Conservation (phyloP, 2,888 invertebrate genomes). For the Beris morrisii region DNA sequence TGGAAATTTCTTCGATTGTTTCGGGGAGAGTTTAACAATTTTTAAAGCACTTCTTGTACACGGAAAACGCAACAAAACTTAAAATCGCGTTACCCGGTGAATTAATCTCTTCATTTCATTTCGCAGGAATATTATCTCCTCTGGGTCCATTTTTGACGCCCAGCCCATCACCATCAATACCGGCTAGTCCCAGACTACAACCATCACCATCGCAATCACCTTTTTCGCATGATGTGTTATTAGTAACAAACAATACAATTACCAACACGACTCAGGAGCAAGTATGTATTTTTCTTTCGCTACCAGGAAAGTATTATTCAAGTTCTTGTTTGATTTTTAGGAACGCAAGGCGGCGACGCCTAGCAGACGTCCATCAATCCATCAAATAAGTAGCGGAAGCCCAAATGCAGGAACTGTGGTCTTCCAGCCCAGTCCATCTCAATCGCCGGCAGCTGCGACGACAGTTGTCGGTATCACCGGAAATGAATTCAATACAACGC, state of each 20-base stretch:
- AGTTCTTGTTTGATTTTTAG: constrained; percentile 40
- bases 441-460: constrained; percentile 55
- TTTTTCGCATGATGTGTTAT: constrained; percentile 57
- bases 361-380: constrained; percentile 56
- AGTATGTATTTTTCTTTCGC: constrained; percentile 43
- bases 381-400: constrained; percentile 57
- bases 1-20: too few relatives aligned
- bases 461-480: constrained; percentile 56
- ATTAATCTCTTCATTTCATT: not conserved
- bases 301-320: not conserved
- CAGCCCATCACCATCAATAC: constrained; percentile 58
- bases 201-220: constrained; percentile 57
- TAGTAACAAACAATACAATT: constrained; percentile 56
- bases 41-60: too few relatives aligned
- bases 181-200: constrained; percentile 57
- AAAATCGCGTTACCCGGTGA: too few relatives aligned
- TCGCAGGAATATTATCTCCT: constrained; percentile 58
- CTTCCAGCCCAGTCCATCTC: constrained; percentile 57
- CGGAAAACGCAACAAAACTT: too few relatives aligned
- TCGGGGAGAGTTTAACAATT: too few relatives aligned
- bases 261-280: constrained; percentile 56
- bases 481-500: constrained; percentile 57
- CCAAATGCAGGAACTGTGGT: constrained; percentile 57
- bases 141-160: constrained; percentile 58
- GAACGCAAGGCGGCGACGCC: constrained; percentile 58